These are phyloP conservation scores for Marmota monax DNA, from an alignment of 2,113 vertebrate species.

Conservation along the genomic window DNA sequence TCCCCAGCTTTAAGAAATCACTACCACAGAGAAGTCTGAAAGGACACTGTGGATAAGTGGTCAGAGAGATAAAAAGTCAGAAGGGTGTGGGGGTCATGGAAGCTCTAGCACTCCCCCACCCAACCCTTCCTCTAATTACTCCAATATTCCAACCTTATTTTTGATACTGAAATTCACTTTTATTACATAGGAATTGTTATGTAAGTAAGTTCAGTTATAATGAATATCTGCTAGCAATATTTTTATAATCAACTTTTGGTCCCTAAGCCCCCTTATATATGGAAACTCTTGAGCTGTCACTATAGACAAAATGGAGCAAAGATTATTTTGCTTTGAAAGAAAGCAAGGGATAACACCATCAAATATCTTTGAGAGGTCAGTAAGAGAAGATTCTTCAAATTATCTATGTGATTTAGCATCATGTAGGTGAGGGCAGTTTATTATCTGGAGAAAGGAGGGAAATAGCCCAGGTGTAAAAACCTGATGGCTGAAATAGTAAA, in stretches of 20 bases:
- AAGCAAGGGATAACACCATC: neutral
- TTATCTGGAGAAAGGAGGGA: neutral
- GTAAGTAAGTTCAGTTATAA: neutral
- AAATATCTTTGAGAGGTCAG: neutral
- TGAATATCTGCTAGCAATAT: neutral
- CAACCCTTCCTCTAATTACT: neutral
- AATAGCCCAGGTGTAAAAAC: neutral
- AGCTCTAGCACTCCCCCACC: fast-evolving
- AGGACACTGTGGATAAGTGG: neutral
- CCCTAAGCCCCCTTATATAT: neutral
- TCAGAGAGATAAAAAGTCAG: neutral
- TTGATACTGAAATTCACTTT: neutral
- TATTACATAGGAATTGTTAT: neutral
- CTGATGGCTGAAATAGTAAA: neutral
- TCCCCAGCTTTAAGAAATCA: neutral
- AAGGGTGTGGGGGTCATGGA: too few species aligned
- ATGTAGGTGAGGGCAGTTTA: neutral
- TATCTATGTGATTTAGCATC: neutral
- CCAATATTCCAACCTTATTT: neutral
- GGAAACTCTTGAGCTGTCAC: neutral
- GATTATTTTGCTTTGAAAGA: neutral
- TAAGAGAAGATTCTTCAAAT: neutral
- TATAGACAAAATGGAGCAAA: neutral
- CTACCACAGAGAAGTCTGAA: neutral
- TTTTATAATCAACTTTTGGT: neutral